Evolutionary conservation across 2,113 vertebrate species (phyloP).

Genomic region (Meleagris gallopavo): DNA sequence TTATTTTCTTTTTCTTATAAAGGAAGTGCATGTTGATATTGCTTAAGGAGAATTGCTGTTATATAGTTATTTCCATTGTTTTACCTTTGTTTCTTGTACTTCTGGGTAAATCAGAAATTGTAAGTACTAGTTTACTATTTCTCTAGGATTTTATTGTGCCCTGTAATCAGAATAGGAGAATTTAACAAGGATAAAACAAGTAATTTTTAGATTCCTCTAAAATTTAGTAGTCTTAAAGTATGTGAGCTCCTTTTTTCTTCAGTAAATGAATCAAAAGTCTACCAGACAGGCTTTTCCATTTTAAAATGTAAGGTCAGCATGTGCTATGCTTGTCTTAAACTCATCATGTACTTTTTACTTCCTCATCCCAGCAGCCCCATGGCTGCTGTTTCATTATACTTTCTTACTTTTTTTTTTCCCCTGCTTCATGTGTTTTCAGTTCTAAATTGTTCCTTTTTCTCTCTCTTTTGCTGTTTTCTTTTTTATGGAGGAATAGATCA

Average conservation of each 20-base stretch:
- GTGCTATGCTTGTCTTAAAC: background rate
- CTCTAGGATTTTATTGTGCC: background rate
- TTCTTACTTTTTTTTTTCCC: background rate
- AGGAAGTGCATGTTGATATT: background rate
- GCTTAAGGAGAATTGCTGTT: background rate
- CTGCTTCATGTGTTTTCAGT: background rate
- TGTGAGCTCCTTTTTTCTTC: background rate
- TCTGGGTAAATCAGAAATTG: background rate
- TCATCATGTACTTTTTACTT: background rate
- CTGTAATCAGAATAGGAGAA: background rate
- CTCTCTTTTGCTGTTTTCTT: background rate
- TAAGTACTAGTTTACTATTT: background rate
- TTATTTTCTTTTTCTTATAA: background rate
- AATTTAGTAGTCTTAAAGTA: background rate
- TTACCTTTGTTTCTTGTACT: background rate
- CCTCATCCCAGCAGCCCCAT: background rate
- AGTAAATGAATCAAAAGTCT: background rate
- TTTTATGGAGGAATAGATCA: background rate
- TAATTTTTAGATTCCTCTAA: background rate
- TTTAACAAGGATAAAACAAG: background rate
- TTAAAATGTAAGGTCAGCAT: background rate
- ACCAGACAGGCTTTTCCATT: background rate
- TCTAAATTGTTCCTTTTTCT: conserved; percentile 1
- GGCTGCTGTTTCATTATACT: background rate
- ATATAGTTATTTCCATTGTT: background rate